Base-by-base conservation (phyloP, 2,888 invertebrate genomes). In the Pollenia amentaria region DNA sequence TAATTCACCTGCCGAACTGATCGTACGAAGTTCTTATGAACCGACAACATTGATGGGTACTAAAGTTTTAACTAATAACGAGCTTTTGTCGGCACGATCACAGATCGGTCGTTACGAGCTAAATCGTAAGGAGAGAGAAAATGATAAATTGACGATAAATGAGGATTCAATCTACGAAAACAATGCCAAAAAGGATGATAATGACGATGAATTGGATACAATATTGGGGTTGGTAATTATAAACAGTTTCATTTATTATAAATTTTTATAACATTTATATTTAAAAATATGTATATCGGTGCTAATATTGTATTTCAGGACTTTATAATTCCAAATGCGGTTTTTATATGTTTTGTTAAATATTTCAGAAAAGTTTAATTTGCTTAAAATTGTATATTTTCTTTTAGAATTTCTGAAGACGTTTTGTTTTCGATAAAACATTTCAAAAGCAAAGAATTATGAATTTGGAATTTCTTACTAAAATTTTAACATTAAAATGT, bases 201-300 rank as follows among this genome's bases (percentile, higher is more conserved):
- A 88, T n/a, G 80, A 95, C 44, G 96, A 96, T 89, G 95, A 96
- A 88, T 95, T 96, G 90, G 96, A 96, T 7, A 95, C 96, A 90
- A 95, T 97, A 88, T 94, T 97, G 88, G 97, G 97, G 97, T 97
- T 92, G 92, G 94, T 57, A 48, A 21, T 1, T 64, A 12, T 48
- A 40, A n/a, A 55, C 8, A 9, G 3, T 29, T n/a, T 7, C 21
- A 69, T 10, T 46, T 29, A 40, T 21, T 21, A 3, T 60, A 51
- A 29, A 29, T 29, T 29, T 29, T 29, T 2, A 0, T 29, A 29
- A 29, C 29, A 29, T 3, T 29, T 29, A 29, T 29, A 29, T 29
- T 29, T 29, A 3, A 29, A 29, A 29, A 29, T 29, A 29, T n/a
- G n/a, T n/a, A n/a, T 29, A 29, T 29, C 0, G 29, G 2, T 29